These are phyloP conservation scores for Herpetotheres cachinnans DNA, from an alignment of 2,113 vertebrate genomes.

Conservation along the genomic window DNA sequence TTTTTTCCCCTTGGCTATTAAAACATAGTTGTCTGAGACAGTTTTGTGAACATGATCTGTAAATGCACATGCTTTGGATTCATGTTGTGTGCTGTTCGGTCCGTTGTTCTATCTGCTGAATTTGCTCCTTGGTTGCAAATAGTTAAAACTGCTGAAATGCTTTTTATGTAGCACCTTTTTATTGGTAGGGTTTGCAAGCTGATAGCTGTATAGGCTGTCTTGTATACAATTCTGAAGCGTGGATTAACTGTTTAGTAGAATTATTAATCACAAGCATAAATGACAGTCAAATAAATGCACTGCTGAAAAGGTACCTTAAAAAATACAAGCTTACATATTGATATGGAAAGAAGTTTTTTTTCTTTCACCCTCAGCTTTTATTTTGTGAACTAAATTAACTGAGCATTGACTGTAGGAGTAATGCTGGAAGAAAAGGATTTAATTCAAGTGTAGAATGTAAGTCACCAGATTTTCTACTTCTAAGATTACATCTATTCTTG, in stretches of 20 bases:
- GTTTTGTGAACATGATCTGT: background rate
- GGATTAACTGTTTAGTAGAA: background rate
- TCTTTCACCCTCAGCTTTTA: background rate
- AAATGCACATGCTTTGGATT: background rate
- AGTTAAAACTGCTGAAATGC: background rate
- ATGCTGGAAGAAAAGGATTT: background rate
- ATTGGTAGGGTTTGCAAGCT: background rate
- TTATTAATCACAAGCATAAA: background rate
- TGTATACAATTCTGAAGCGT: accelerated
- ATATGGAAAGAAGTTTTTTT: background rate
- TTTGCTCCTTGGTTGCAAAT: background rate
- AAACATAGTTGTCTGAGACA: background rate
- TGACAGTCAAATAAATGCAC: background rate
- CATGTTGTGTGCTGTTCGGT: background rate
- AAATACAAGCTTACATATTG: background rate
- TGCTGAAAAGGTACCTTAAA: background rate
- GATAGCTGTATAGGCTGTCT: background rate
- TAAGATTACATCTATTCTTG: background rate
- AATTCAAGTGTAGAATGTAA: background rate
- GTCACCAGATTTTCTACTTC: background rate
- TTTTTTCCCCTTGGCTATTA: background rate
- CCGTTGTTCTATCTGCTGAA: background rate
- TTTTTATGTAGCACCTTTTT: background rate
- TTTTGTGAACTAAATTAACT: background rate
- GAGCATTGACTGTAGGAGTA: background rate